Percentiles rank a stretch among this genome's conserved stretches.
Conservation (phyloP, 1,140 invertebrate species). For the Pteromalus puparum region DNA sequence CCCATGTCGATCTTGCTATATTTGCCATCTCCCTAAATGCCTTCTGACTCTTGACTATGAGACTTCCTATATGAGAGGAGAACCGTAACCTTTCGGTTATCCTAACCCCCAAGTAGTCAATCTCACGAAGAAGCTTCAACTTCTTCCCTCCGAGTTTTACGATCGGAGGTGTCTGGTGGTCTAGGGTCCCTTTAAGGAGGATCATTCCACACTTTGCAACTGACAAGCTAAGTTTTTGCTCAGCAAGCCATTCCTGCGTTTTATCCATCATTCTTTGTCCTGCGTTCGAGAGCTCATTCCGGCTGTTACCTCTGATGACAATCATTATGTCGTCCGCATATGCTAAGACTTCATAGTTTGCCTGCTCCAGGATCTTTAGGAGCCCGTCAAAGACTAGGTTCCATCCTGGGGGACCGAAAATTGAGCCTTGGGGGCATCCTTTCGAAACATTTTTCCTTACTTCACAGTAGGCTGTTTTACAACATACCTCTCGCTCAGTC, state of each 20-base stretch:
- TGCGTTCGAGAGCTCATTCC: conserved; percentile 31
- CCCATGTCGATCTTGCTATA: conserved; percentile 47
- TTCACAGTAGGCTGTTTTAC: conserved; percentile 45
- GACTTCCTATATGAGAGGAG: neutral
- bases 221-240: neutral
- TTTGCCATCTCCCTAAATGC: conserved; percentile 37
- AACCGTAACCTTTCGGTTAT: conserved; percentile 5
- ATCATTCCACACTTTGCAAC: neutral
- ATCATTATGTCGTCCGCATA: conserved; percentile 35
- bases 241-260: neutral
- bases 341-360: neutral
- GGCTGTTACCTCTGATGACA: conserved; percentile 44
- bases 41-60: neutral
- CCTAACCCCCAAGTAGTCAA: conserved; percentile 48
- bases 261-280: neutral
- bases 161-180: neutral
- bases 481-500: neutral
- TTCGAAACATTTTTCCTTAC: conserved; percentile 55
- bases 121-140: neutral
- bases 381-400: conserved; percentile 69
- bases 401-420: conserved; percentile 67
- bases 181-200: neutral
- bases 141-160: neutral
- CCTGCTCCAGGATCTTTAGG: conserved; percentile 54
- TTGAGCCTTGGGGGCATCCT: conserved; percentile 69